phyloP scores from a whole-genome alignment of 2,888 invertebrate genomes.

The Tipula lateralis region DNA sequence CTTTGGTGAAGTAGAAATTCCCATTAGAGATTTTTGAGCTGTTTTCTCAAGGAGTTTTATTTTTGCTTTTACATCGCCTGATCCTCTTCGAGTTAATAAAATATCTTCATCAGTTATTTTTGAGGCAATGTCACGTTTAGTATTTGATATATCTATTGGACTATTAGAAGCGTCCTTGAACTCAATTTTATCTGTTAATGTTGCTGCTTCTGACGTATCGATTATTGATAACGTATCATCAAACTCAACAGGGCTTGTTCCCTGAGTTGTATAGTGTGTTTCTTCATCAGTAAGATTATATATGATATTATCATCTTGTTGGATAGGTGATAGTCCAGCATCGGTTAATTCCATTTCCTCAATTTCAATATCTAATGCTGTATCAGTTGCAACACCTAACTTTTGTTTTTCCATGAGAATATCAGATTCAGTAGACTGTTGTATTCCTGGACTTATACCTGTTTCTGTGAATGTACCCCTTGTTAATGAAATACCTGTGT shows the following conservation, averaged over 20 bases:
- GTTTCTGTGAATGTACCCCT: slow-evolving; percentile 51
- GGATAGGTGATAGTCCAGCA: slow-evolving; percentile 55
- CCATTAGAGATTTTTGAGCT: slow-evolving; percentile 40
- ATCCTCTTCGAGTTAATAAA: slow-evolving; percentile 44
- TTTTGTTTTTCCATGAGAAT: slow-evolving; percentile 36
- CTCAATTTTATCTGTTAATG: slow-evolving; percentile 52
- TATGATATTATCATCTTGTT: slow-evolving; percentile 50
- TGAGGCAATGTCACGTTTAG: slow-evolving; percentile 36
- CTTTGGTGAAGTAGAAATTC: slow-evolving; percentile 41
- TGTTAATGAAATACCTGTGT: slow-evolving; percentile 55
- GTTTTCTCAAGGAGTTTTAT: slow-evolving; percentile 54
- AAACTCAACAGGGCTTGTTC: slow-evolving; percentile 53
- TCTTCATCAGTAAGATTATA: slow-evolving; percentile 46
- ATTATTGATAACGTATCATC: slow-evolving; percentile 48
- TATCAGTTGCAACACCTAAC: slow-evolving; percentile 49
- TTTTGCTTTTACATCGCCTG: slow-evolving; percentile 55
- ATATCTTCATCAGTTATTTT: slow-evolving; percentile 45
- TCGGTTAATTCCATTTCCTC: slow-evolving; percentile 55
- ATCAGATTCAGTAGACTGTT: slow-evolving; percentile 41
- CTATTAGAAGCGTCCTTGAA: slow-evolving; percentile 54
- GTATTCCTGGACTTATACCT: slow-evolving; percentile 49
- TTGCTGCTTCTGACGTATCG: slow-evolving; percentile 53
- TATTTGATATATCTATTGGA: slow-evolving; percentile 46
- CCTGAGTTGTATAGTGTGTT: slow-evolving; percentile 49
- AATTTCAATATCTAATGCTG: slow-evolving; percentile 46